Conservation (phyloP, 1,140 invertebrate species). For the Idris sp. region DNA sequence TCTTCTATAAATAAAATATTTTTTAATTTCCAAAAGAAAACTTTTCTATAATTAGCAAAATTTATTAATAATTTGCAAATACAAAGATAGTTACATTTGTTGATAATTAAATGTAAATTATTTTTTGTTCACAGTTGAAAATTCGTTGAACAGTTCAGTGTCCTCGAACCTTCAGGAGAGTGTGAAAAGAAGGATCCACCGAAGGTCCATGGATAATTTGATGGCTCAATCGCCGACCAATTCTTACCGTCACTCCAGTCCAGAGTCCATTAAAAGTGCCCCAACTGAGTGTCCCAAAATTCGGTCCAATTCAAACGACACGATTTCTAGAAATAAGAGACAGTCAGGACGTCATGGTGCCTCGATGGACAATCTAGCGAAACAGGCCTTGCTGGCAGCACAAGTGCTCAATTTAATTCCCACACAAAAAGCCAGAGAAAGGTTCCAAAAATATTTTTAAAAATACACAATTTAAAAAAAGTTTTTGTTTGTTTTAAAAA, state of each 20-base stretch:
- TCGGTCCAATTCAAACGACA: slow-evolving; percentile 73
- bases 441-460: slow-evolving; percentile 72
- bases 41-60: too few species aligned
- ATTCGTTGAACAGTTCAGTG: slow-evolving; percentile 71
- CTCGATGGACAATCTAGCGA: slow-evolving; percentile 84
- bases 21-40: too few species aligned
- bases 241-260: slow-evolving; percentile 72
- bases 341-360: slow-evolving; percentile 69
- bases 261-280: slow-evolving; percentile 74
- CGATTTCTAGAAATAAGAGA: slow-evolving; percentile 70
- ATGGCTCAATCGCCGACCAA: slow-evolving; percentile 68
- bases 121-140: slow-evolving; percentile 68
- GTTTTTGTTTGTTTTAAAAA: too few species aligned
- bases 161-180: slow-evolving; percentile 66
- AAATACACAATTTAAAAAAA: too few species aligned
- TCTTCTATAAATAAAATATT: too few species aligned
- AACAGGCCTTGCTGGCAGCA: slow-evolving; percentile 85
- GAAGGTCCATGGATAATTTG: slow-evolving; percentile 74
- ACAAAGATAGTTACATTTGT: too few species aligned
- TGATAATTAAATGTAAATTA: too few species aligned
- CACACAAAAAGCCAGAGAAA: slow-evolving; percentile 86
- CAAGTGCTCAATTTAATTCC: slow-evolving; percentile 89
- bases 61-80: too few species aligned
- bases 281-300: slow-evolving; percentile 71
- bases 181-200: slow-evolving; percentile 66